Conservation (phyloP, 2,888 invertebrate genomes). For the Mactromeris polynyma region DNA sequence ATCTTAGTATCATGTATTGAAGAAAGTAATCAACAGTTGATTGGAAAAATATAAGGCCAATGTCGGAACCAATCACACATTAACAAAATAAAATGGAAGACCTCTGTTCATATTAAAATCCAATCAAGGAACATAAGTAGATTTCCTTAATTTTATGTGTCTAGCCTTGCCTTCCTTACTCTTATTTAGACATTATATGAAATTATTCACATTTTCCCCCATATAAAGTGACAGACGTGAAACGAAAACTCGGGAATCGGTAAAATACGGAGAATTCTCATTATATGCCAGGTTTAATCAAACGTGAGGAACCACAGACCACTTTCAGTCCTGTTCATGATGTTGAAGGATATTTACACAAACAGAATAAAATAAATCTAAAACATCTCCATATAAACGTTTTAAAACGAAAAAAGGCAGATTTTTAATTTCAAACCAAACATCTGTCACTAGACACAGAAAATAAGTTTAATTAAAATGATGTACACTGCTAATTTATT, state of each 20-base stretch:
- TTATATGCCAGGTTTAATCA: neutral
- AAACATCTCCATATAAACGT: neutral
- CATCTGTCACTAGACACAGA: neutral
- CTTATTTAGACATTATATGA: neutral
- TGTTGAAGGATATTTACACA: neutral
- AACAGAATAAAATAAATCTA: neutral
- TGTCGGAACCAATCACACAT: neutral
- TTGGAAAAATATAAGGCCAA: neutral
- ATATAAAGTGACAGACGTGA: neutral
- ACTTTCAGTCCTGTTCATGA: neutral
- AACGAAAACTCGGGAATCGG: neutral
- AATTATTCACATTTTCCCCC: neutral
- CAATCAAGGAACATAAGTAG: neutral
- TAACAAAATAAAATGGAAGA: neutral
- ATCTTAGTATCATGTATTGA: neutral
- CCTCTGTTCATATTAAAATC: neutral
- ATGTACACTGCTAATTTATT: neutral
- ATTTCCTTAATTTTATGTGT: conserved; percentile 10
- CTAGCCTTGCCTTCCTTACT: neutral
- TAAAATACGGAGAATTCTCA: neutral
- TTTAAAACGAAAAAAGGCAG: neutral
- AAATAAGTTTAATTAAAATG: neutral
- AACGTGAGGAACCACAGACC: neutral
- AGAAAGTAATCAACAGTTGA: neutral
- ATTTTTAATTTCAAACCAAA: neutral